Base-by-base conservation (phyloP, 2,113 vertebrate species). In the Silurus asotus region DNA sequence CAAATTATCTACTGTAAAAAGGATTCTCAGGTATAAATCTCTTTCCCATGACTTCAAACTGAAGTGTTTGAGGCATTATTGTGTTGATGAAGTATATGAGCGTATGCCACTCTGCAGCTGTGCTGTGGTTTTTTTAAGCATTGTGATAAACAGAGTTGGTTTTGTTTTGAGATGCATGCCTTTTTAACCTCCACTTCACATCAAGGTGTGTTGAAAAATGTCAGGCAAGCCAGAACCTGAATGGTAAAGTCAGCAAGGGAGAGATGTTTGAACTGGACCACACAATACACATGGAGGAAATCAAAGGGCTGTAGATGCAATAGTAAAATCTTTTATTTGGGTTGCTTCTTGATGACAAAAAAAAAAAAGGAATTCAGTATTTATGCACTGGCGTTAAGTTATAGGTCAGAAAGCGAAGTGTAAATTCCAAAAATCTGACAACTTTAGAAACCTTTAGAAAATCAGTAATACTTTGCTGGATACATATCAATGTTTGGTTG, bases 151-250 rank as follows among this genome's bases (percentile, higher is more conserved):
- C 51, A 65, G 45, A 37, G 13, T 6, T 67, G 78, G 55, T 61
- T 87, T 87, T 90, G 87, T 88, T 90, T 87, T 88, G 82, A 82
- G 81, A 88, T 28, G 59, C 87, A 86, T 84, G 67, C 77, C 76
- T 83, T 59, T 37, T 81, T 67, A 79, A 69, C 72, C 82, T 86
- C 79, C 45, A 15, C 84, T 82, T 85, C 80, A 69, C 84, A 72
- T 51, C 20, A 19, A 49, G 69, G 83, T 81, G 83, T 81, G 80
- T 72, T 69, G 67, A 79, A 67, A 62, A 80, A 77, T 69, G 9
- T 59, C 76, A 81, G 81, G 19, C 90, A 87, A 87, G 88, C 64
- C 69, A 55, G 28, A 75, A 72, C 90, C 61, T 86, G 87, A 70
- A 28, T 25, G 5, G 20, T 15, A 28, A 28, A 62, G 14, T 76